Evolutionary conservation across 2,888 invertebrate species (phyloP), one percentile per base, ranked within the genome.

Genomic region (Mesorhabditis spiculigera): DNA sequence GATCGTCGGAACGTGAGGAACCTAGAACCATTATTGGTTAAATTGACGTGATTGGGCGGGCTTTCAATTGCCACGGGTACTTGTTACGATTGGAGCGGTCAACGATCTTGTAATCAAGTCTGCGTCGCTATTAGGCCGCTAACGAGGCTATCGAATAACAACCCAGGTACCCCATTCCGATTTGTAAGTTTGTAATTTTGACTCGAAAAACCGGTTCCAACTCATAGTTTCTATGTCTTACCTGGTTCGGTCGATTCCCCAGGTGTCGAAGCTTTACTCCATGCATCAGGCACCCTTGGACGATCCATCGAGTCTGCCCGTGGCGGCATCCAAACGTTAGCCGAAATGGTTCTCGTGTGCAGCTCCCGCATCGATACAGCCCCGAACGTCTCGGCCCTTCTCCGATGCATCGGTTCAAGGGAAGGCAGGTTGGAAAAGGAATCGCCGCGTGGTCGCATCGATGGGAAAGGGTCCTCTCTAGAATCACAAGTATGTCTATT

Each of bases 251-350:
- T 50, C n/a, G 58, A 50, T 13, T 50, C 58, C n/a, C 58, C 58
- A 50, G 58, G 58, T 13, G 58, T 50, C 10, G 10, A 13, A 13
- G 58, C 58, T 50, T 50, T 50, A 50, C 58, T 50, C 58, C 58
- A 50, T 13, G 58, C 58, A 50, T 50, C 58, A 10, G 58, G 58
- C 58, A 50, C 58, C n/a, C 58, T 50, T 50, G 58, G 58, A 13
- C 58, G 58, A 13, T 50, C 58, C 58, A 50, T 13, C n/a, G 58
- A 50, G n/a, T 66, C 66, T 10, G 42, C 68, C 62, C 70, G 71
- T 3, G 74, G 74, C 5, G 74, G 74, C n/a, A 74, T 68, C 74
- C 74, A 74, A 28, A 74, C 72, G 66, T 71, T 74, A 44, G 74
- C 74, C 42, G 73, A 69, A 63, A 73, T 68, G 42, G 66, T 63